Base-by-base conservation (phyloP, 2,888 invertebrate genomes). In the Trissoscelio sp. region DNA sequence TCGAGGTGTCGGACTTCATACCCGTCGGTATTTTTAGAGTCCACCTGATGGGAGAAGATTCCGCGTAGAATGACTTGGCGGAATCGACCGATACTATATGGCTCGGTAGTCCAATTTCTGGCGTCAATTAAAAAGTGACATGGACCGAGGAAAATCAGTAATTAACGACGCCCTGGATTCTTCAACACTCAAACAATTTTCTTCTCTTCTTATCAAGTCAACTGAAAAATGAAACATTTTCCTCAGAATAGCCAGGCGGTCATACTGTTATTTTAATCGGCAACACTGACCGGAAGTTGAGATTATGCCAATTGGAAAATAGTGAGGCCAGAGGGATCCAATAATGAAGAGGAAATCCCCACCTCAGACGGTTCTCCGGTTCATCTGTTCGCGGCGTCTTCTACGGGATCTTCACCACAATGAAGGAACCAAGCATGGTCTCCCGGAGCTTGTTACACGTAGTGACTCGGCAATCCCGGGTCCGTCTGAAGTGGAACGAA, bases 101-200 rank as follows among this genome's bases (percentile, higher is more conserved):
- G 78, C 83, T 85, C 85, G 83, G 85, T 81, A 87, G 87, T 89
- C 89, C 88, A 89, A 90, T 90, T 89, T 90, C 90, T 90, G 89
- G 89, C 88, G 89, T 90, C 89, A 90, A 90, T 90, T 89, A 90
- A 90, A 91, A 91, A 90, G 90, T 90, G 89, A 90, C 89, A 88
- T 88, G 89, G 88, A 90, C 88, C 91, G 88, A 90, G 88, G 88
- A 89, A 90, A 90, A 91, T 91, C 90, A 87, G 90, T 89, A 90
- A 91, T 91, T 89, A 90, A 90, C 89, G 89, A 87, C 87, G 86
- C 6, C 24, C 24, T 6, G 6, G 6, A 24, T 24, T 24, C 24
- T n/a, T n/a, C n/a, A n/a, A n/a, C n/a, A n/a, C n/a, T n/a, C n/a
- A n/a, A n/a, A n/a, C n/a, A n/a, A n/a, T n/a, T n/a, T n/a, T n/a